A percentile compares a stretch with the other conserved stretches of the same genome.
phyloP scores from a whole-genome alignment of 2,888 invertebrate genomes.

The Lithophane semibrunnea region DNA sequence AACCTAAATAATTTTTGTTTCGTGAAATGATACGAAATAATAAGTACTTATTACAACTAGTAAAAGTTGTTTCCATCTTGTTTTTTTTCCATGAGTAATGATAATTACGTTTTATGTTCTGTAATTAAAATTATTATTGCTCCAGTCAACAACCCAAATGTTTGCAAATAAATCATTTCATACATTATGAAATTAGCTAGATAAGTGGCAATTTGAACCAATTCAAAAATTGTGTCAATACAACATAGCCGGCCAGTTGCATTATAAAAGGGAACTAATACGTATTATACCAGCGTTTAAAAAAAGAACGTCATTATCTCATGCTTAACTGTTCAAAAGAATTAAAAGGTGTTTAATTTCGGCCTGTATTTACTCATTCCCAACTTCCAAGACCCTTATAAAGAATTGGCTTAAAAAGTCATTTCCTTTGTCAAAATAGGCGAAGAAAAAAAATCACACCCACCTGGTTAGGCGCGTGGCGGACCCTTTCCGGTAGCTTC shows the following conservation, averaged over 20 bases:
- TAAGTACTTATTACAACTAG: background rate
- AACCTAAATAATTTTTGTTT: background rate
- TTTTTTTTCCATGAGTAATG: slow-evolving; percentile 18
- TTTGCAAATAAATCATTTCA: slow-evolving; percentile 20
- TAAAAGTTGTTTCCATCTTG: slow-evolving; percentile 23
- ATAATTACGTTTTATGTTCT: slow-evolving; percentile 8
- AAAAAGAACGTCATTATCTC: slow-evolving; percentile 3
- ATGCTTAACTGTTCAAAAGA: slow-evolving; percentile 12
- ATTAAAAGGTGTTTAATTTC: slow-evolving; percentile 33
- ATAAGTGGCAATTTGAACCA: background rate
- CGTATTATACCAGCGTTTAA: background rate
- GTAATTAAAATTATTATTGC: slow-evolving; percentile 34
- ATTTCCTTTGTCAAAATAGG: slow-evolving; percentile 73
- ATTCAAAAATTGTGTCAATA: background rate
- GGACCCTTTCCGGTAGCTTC: slow-evolving; percentile 78
- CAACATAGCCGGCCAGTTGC: background rate
- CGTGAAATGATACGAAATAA: slow-evolving; percentile 10
- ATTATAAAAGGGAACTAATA: background rate
- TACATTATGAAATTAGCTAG: slow-evolving; percentile 12
- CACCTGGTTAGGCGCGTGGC: slow-evolving; percentile 84
- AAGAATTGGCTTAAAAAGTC: slow-evolving; percentile 71
- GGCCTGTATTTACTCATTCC: slow-evolving; percentile 51
- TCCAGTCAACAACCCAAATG: slow-evolving; percentile 22
- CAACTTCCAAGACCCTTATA: slow-evolving; percentile 48
- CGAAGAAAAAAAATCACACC: slow-evolving; percentile 76